phyloP scores from a whole-genome alignment of 2,797 vertebrate species.

The Microctenopoma steveboyesi region DNA sequence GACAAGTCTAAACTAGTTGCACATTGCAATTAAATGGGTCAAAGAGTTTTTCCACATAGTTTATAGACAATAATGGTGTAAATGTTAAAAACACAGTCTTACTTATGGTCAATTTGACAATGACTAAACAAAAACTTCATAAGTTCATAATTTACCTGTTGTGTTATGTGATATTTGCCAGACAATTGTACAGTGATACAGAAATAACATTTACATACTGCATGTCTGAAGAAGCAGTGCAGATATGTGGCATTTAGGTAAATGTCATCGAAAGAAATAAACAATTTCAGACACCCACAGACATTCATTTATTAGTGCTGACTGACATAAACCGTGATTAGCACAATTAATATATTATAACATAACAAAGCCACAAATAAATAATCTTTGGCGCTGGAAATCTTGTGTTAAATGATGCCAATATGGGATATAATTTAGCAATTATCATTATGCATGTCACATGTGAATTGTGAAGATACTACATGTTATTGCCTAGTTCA shows the following conservation, averaged over 20 bases:
- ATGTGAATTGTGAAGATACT: constrained; percentile 65
- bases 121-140: constrained; percentile 41
- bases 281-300: constrained; percentile 61
- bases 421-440: constrained; percentile 68
- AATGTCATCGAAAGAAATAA: constrained; percentile 83
- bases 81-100: constrained; percentile 10
- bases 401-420: constrained; percentile 72
- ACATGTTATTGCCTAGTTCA: constrained; percentile 71
- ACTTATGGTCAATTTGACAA: constrained; percentile 24
- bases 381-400: constrained; percentile 66
- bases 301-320: constrained; percentile 76
- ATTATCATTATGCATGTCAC: constrained; percentile 66
- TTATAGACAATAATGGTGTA: constrained; percentile 4
- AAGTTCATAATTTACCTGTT: constrained; percentile 46
- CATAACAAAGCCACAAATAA: constrained; percentile 69
- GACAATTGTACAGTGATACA: constrained; percentile 73
- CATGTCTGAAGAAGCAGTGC: constrained; percentile 58
- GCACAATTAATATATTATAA: constrained; percentile 68
- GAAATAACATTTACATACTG: constrained; percentile 76
- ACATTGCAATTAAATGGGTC: too few species aligned
- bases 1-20: too few species aligned
- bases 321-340: constrained; percentile 75
- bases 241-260: constrained; percentile 84
- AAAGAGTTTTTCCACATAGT: background rate
- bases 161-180: constrained; percentile 80